Percentiles rank a stretch among this genome's conserved stretches.
Conservation (phyloP, 2,888 invertebrate species). For the Harmothoe impar region DNA sequence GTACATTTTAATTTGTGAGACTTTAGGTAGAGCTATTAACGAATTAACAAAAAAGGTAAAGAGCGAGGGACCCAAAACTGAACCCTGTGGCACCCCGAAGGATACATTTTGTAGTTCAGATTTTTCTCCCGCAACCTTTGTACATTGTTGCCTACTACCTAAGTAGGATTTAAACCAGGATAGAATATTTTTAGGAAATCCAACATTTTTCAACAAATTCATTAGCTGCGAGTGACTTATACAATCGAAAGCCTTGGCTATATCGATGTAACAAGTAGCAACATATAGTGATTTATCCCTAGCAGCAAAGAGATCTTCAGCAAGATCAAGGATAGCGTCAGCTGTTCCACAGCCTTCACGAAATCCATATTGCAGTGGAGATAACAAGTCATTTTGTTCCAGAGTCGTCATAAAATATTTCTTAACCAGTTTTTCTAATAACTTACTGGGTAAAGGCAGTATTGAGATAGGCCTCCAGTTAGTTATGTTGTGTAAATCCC, state of each 20-base stretch:
- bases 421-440: not conserved
- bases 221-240: not conserved
- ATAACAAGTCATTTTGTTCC: not conserved
- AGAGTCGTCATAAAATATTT: not conserved
- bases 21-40: not conserved
- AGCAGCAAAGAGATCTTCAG: not conserved
- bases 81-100: not conserved
- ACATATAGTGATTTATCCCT: not conserved
- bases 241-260: not conserved
- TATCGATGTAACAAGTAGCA: not conserved
- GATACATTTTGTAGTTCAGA: not conserved
- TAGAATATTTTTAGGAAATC: not conserved
- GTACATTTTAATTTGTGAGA: too few relatives aligned
- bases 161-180: too few relatives aligned
- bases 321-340: not conserved
- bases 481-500: not conserved
- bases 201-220: not conserved
- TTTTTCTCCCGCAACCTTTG: not conserved
- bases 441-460: not conserved
- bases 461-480: constrained; percentile 11
- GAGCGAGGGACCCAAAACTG: too few relatives aligned
- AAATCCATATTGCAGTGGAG: not conserved
- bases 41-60: not conserved
- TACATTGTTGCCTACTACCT: not conserved
- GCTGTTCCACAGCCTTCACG: not conserved